Conservation (phyloP, 2,888 invertebrate genomes). For the Stenurella melanura region DNA sequence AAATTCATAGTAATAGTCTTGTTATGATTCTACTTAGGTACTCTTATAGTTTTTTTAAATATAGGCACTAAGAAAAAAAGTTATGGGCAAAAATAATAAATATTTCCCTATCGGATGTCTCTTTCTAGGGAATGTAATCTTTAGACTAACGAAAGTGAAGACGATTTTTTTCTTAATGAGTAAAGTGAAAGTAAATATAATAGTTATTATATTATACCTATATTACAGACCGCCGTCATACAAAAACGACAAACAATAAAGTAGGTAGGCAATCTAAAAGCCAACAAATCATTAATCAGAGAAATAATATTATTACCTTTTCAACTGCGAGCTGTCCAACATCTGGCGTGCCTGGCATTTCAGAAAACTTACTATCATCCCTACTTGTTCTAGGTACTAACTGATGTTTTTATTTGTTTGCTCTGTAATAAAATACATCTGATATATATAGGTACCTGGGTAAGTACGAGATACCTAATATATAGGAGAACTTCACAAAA, state of each 20-base stretch:
- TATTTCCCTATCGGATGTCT: no score
- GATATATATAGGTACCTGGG: not conserved
- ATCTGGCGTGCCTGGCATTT: constrained; percentile 34
- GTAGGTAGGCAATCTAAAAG: not conserved
- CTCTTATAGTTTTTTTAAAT: no score
- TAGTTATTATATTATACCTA: not conserved
- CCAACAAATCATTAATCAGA: not conserved
- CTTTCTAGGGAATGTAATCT: not conserved
- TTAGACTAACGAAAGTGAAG: not conserved
- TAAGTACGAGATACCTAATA: no score
- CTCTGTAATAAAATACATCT: not conserved
- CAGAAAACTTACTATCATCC: constrained; percentile 24
- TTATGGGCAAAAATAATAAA: no score
- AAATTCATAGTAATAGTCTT: no score
- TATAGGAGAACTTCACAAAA: not conserved
- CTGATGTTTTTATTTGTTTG: not conserved
- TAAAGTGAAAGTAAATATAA: not conserved
- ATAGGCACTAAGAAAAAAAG: no score
- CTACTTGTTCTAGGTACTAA: constrained; percentile 8
- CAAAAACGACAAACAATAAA: not conserved
- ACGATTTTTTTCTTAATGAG: not conserved
- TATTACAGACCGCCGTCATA: not conserved
- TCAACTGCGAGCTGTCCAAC: constrained; percentile 12
- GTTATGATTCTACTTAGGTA: no score
- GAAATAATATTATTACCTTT: constrained; percentile 9